phyloP scores from a whole-genome alignment of 2,888 invertebrate genomes.

The Orthosia incerta region DNA sequence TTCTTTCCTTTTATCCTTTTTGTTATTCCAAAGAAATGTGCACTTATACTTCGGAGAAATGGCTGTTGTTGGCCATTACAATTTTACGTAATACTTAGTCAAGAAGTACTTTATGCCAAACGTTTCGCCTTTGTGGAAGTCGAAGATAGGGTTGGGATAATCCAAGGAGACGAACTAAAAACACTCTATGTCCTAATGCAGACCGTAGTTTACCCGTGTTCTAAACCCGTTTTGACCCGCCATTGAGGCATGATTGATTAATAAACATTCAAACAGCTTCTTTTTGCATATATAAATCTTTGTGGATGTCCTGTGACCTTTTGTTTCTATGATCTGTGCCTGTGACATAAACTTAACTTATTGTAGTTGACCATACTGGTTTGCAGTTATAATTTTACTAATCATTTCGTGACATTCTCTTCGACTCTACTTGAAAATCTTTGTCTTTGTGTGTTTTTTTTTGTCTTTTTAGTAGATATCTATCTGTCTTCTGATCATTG shows the following conservation, averaged over 20 bases:
- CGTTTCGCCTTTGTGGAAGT: not conserved
- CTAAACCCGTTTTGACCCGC: too few species aligned
- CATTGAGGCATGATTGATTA: too few species aligned
- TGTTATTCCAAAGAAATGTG: slow-evolving; percentile 50
- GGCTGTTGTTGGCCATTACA: not conserved
- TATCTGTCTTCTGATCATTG: not conserved
- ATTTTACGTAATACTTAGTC: not conserved
- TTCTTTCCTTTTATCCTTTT: slow-evolving; percentile 48
- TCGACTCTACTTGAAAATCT: not conserved
- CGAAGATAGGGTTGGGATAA: not conserved
- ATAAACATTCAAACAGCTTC: too few species aligned
- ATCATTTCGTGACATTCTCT: not conserved
- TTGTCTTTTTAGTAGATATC: not conserved
- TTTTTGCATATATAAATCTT: too few species aligned
- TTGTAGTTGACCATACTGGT: not conserved
- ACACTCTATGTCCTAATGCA: too few species aligned
- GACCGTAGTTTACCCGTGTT: too few species aligned
- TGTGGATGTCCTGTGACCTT: too few species aligned
- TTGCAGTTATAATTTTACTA: not conserved
- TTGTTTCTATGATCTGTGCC: too few species aligned
- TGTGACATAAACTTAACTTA: not conserved
- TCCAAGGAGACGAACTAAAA: too few species aligned
- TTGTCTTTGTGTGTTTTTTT: too few species aligned
- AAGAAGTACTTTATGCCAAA: not conserved
- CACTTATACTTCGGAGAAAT: slow-evolving; percentile 22